These are phyloP conservation scores for Micronycteris hirsuta DNA, from an alignment of 2,113 vertebrate species.

Conservation along the genomic window DNA sequence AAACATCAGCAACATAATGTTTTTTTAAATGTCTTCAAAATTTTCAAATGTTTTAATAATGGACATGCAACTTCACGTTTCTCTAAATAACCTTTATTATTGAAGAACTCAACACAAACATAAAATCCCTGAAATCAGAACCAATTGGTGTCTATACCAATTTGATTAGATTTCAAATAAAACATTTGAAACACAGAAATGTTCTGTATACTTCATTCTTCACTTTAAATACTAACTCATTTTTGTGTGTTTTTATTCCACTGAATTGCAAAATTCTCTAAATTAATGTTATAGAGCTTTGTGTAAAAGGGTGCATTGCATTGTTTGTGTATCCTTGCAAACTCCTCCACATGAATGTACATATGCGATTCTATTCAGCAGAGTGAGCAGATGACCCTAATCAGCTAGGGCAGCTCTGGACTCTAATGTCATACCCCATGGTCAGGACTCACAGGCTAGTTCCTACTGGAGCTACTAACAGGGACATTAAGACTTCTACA, in stretches of 20 bases:
- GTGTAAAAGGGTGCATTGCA: background rate
- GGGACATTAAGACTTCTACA: background rate
- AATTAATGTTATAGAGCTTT: background rate
- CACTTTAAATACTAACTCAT: background rate
- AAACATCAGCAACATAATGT: background rate
- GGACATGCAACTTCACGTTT: background rate
- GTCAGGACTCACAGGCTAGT: background rate
- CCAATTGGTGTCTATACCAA: background rate
- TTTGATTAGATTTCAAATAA: constrained; percentile 29
- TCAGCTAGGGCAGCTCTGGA: background rate
- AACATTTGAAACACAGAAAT: constrained; percentile 15
- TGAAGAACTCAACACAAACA: constrained; percentile 27
- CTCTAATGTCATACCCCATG: background rate
- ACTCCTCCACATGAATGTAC: background rate
- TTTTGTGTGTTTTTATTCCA: background rate
- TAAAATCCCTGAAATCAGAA: constrained; percentile 31
- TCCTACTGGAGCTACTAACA: background rate
- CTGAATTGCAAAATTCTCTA: background rate
- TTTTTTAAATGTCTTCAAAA: background rate
- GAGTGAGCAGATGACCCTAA: background rate
- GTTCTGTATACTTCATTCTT: background rate
- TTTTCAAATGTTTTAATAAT: constrained; percentile 29
- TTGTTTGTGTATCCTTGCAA: background rate
- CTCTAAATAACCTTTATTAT: constrained; percentile 16
- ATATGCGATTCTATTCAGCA: background rate